These are phyloP conservation scores for Crotalus tigris DNA, from an alignment of 2,113 vertebrate species.

Conservation along the genomic window DNA sequence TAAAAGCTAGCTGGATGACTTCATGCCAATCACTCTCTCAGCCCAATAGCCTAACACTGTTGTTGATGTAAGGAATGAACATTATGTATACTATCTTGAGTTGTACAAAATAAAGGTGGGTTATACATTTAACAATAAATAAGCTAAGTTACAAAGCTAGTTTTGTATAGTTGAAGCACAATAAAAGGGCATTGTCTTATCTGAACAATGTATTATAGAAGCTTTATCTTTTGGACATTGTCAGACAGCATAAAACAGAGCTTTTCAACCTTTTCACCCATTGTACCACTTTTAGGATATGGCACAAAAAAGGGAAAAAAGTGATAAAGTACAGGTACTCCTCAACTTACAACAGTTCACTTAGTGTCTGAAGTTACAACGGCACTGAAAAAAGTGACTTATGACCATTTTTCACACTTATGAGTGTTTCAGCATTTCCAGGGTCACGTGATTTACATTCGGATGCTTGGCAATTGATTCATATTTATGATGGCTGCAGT, in stretches of 20 bases:
- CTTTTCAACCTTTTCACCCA: no score
- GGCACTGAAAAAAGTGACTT: no score
- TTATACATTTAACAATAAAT: neutral
- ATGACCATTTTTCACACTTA: no score
- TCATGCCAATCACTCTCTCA: neutral
- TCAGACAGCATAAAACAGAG: neutral
- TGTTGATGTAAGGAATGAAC: neutral
- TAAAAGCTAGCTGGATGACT: neutral
- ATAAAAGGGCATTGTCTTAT: neutral
- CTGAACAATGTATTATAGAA: neutral
- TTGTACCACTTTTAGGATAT: no score
- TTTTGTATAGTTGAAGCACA: neutral
- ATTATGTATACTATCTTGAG: neutral
- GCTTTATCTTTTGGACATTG: neutral
- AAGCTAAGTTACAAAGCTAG: neutral
- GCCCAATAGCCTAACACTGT: neutral
- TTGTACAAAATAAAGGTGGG: neutral
- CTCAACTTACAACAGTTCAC: no score
- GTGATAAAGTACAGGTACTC: no score
- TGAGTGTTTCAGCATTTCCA: no score
- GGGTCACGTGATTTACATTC: no score
- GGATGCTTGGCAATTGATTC: no score
- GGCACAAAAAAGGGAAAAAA: no score
- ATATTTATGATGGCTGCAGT: no score
- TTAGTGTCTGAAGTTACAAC: no score